These are phyloP conservation scores for Nansenia antarctica DNA, from an alignment of 2,113 vertebrate genomes.

Conservation along the genomic window DNA sequence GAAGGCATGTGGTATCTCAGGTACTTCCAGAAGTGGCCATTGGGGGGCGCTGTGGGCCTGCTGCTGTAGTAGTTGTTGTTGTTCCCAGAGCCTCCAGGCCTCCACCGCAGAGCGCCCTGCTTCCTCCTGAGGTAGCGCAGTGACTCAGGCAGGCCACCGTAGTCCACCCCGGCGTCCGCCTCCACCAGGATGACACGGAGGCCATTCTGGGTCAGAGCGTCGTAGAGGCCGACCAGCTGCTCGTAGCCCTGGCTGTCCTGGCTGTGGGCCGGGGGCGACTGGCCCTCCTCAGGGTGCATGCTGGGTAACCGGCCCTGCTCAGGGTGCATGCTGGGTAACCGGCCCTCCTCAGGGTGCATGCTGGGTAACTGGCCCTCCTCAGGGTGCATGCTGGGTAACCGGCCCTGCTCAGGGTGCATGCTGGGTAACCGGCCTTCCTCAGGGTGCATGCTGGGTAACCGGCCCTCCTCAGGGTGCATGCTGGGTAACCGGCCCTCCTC, in stretches of 20 bases:
- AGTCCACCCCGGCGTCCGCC: conserved; percentile 70
- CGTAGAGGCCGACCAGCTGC: conserved; percentile 79
- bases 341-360: background rate
- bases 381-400: background rate
- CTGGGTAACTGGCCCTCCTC: background rate
- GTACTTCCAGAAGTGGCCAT: conserved; percentile 84
- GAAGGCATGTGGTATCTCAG: conserved; percentile 82
- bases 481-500: background rate
- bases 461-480: background rate
- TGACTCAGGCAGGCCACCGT: conserved; percentile 78
- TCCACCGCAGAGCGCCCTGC: conserved; percentile 82
- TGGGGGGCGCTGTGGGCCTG: conserved; percentile 22
- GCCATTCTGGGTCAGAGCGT: conserved; percentile 77
- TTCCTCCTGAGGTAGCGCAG: conserved; percentile 81
- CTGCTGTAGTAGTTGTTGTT: no score
- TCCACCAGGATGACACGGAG: conserved; percentile 84
- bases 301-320: no score
- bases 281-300: conserved; percentile 4
- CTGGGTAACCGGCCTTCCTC: background rate
- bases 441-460: background rate
- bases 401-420: background rate
- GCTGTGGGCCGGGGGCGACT: background rate
- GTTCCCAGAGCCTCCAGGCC: conserved; percentile 3
- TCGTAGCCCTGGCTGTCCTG: conserved; percentile 65
- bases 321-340: background rate